Base-by-base conservation (phyloP, 2,797 vertebrate species). In the Scyliorhinus canicula region DNA sequence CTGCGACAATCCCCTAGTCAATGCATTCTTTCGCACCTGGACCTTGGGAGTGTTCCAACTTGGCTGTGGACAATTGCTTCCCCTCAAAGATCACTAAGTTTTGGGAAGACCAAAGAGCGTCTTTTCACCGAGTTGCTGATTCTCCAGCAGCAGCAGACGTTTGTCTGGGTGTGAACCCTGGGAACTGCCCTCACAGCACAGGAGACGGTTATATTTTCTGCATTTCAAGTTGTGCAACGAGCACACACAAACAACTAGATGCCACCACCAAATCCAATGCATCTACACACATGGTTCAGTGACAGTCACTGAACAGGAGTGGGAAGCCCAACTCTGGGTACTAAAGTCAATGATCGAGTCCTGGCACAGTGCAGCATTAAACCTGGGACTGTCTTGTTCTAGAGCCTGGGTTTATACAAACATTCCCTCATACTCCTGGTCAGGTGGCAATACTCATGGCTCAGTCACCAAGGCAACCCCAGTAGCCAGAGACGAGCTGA, bases 401-500 rank as follows among this genome's bases (percentile, higher is more conserved):
- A 9, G 35, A 90, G 60, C 8, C 21, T 44, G 7, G 35, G n/a
- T 9, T 40, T 26, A 4, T 40, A 90, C 16, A 63, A 35, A 40
- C 35, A 90, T 63, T 90, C 35, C 55, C 24, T 19, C 35, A 44
- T 91, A 26, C n/a, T 40, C 35, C 86, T 60, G 86, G 55, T 7
- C 57, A 90, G 7, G n/a, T 60, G 86, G 4, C 86, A 60, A 21
- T 40, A 40, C 7, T 31, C 60, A 65, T 44, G 88, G 26, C n/a
- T 44, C 85, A 65, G 88, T 91, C 88, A 60, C 88, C 88, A 91
- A 65, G 88, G n/a, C 88, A 91, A 91, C 60, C 57, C 88, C 21
- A 40, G n/a, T 60, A 90, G 60, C 57, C 19, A 65, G 88, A n/a
- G 19, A 14, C 8, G 11, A 60, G 57, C 14, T 57, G 50, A 19